Conservation (phyloP, 1,140 invertebrate genomes). For the Lordiphosa clarofinis region DNA sequence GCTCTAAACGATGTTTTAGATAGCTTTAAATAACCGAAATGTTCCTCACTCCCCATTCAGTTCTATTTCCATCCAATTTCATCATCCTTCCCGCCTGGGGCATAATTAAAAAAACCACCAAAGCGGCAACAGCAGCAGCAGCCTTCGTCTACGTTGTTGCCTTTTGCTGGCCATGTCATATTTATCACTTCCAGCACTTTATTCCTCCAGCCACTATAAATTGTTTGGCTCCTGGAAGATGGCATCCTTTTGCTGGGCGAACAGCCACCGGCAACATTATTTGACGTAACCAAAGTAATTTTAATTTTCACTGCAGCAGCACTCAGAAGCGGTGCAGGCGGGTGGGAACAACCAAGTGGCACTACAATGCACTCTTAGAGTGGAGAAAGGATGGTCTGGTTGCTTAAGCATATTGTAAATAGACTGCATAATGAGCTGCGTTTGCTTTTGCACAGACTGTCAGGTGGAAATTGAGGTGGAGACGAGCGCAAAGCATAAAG, state of each 20-base stretch:
- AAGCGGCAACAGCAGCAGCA: constrained; percentile 10
- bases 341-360: constrained; percentile 43
- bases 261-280: constrained; percentile 69
- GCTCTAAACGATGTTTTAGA: no score
- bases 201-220: constrained; percentile 61
- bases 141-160: constrained; percentile 8
- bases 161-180: constrained; percentile 51
- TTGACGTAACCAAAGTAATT: constrained; percentile 76
- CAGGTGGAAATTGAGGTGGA: constrained; percentile 57
- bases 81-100: constrained; percentile 1
- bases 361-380: constrained; percentile 63
- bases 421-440: constrained; percentile 73
- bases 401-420: constrained; percentile 75
- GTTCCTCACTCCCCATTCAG: no score
- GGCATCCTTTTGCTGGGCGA: constrained; percentile 21
- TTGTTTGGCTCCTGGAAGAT: constrained; percentile 45
- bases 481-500: constrained; percentile 19
- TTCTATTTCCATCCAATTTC: no score
- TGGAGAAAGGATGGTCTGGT: constrained; percentile 26
- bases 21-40: no score
- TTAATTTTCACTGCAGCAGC: constrained; percentile 69
- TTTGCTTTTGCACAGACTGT: constrained; percentile 59
- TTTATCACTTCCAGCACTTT: constrained; percentile 66
- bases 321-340: constrained; percentile 23
- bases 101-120: constrained; percentile 52